Evolutionary conservation across 2,113 vertebrate species (phyloP).

Genomic region (Plestiodon gilberti): DNA sequence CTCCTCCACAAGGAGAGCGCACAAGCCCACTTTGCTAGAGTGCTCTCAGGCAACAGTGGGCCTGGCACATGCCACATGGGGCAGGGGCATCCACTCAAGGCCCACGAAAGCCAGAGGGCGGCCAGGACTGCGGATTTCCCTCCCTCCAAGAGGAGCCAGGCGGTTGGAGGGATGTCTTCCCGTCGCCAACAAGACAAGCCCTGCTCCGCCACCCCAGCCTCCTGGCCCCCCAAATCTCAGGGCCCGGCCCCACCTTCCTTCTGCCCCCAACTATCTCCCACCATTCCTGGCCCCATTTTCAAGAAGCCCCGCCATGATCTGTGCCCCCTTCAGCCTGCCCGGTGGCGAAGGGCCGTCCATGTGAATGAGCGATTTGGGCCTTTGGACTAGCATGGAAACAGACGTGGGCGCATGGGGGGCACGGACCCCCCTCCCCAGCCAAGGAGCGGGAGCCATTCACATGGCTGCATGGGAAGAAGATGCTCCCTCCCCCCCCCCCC

Average conservation of each 20-base stretch:
- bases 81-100: no score
- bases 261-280: background rate
- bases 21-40: no score
- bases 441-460: background rate
- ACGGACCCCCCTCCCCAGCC: no score
- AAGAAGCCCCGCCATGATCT: background rate
- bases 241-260: background rate
- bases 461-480: no score
- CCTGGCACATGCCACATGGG: no score
- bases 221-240: background rate
- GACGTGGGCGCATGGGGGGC: background rate
- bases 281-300: background rate
- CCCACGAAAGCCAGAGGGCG: no score
- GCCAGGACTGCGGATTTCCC: background rate
- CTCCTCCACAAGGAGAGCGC: no score
- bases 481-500: no score
- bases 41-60: no score
- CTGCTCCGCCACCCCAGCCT: background rate
- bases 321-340: no score
- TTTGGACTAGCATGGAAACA: background rate
- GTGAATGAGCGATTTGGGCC: background rate
- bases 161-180: background rate
- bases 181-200: background rate
- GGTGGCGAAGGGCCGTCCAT: background rate
- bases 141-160: background rate